Conservation (phyloP, 2,113 vertebrate genomes). For the Zootoca vivipara region DNA sequence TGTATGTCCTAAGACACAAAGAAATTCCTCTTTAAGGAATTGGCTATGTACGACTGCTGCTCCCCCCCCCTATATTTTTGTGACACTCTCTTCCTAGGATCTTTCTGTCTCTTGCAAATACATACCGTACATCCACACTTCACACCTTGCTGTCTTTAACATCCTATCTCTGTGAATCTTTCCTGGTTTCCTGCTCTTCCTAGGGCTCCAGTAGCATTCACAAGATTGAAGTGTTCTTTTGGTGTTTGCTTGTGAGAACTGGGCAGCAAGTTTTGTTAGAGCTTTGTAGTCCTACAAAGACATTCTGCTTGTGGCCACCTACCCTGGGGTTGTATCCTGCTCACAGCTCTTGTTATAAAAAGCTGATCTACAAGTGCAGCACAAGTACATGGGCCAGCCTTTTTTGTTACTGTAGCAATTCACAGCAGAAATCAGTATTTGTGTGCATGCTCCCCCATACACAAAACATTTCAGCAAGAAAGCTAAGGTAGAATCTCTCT, state of each 20-base stretch:
- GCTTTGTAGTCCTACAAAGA: conserved; percentile 29
- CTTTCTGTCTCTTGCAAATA: neutral
- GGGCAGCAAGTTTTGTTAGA: conserved; percentile 9
- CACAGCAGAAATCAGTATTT: neutral
- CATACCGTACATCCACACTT: neutral
- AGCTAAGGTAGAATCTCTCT: neutral
- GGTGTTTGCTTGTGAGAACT: neutral
- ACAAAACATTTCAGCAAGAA: neutral
- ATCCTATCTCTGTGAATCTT: neutral
- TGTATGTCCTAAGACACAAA: neutral
- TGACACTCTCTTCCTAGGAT: neutral
- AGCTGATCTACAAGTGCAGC: neutral
- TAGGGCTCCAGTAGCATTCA: neutral
- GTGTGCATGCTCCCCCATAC: neutral
- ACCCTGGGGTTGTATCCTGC: conserved; percentile 32
- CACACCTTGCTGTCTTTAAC: neutral
- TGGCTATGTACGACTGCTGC: neutral
- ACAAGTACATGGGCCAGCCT: neutral
- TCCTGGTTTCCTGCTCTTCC: conserved; percentile 6
- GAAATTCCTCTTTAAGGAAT: neutral
- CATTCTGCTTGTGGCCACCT: neutral
- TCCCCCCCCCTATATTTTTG: neutral
- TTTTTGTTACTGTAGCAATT: neutral
- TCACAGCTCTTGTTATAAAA: neutral
- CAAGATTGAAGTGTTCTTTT: neutral